Conservation (phyloP, 2,113 vertebrate species). For the Furnarius figulus region DNA sequence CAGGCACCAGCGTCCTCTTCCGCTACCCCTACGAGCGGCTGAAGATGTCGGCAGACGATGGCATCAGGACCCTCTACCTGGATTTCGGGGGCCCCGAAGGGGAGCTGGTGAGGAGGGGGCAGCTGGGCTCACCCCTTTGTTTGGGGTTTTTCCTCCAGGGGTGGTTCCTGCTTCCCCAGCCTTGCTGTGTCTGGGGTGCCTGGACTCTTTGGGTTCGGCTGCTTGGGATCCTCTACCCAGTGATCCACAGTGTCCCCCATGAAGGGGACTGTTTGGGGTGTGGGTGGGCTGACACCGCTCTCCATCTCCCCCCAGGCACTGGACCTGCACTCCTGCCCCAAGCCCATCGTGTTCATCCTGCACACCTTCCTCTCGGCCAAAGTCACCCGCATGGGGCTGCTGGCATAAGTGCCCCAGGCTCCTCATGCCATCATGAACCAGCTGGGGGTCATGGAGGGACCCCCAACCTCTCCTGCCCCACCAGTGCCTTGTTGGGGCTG, state of each 20-base stretch:
- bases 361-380: constrained; percentile 98
- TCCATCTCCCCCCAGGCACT: constrained; percentile 75
- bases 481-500: constrained; percentile 71
- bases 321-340: constrained; percentile 93
- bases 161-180: not conserved
- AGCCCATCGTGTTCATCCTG: constrained; percentile 93
- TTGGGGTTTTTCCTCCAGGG: not conserved
- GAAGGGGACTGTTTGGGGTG: not conserved
- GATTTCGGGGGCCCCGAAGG: constrained; percentile 96
- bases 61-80: constrained; percentile 90
- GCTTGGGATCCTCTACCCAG: not conserved
- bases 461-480: not conserved
- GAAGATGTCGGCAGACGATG: constrained; percentile 92
- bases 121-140: not conserved
- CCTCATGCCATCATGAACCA: not conserved
- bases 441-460: not conserved
- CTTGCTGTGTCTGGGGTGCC: not conserved
- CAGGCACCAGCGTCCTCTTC: constrained; percentile 76
- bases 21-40: constrained; percentile 94
- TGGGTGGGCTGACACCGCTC: not conserved
- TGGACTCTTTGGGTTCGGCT: accelerated
- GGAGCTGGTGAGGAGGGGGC: constrained; percentile 85
- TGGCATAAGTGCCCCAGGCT: constrained; percentile 76
- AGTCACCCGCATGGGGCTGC: constrained; percentile 94
- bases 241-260: accelerated